A percentile compares a stretch with the other conserved stretches of the same genome.
These are phyloP conservation scores for Hypanus sabinus DNA, from an alignment of 2,113 vertebrate genomes.

Conservation along the genomic window DNA sequence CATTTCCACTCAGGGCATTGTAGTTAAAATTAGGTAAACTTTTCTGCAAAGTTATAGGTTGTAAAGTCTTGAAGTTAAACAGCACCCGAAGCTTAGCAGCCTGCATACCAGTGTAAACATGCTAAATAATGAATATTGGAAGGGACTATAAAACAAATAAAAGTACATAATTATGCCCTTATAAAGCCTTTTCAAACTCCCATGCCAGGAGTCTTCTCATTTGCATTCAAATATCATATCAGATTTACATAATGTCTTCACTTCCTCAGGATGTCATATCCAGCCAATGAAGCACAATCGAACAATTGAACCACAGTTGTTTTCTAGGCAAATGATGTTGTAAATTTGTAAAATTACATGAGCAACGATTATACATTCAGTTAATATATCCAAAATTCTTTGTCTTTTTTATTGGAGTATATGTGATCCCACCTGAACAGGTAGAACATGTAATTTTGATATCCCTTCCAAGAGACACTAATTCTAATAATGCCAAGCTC, in stretches of 20 bases:
- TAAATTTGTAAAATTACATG: neutral
- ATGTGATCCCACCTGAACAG: neutral
- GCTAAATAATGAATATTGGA: neutral
- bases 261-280: neutral
- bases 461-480: neutral
- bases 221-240: neutral
- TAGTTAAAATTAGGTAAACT: neutral
- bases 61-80: neutral
- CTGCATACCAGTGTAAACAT: neutral
- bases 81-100: neutral
- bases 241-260: neutral
- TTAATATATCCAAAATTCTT: neutral
- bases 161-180: neutral
- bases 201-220: neutral
- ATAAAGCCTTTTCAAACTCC: neutral
- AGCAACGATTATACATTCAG: neutral
- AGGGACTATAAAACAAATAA: neutral
- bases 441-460: neutral
- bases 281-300: constrained; percentile 3
- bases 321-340: neutral
- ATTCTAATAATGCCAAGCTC: neutral
- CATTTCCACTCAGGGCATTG: no score
- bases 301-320: neutral
- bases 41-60: neutral
- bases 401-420: neutral